Evolutionary conservation across 2,113 vertebrate genomes (phyloP), one percentile per base, ranked within the genome.

Genomic region (Prunella fulvescens): DNA sequence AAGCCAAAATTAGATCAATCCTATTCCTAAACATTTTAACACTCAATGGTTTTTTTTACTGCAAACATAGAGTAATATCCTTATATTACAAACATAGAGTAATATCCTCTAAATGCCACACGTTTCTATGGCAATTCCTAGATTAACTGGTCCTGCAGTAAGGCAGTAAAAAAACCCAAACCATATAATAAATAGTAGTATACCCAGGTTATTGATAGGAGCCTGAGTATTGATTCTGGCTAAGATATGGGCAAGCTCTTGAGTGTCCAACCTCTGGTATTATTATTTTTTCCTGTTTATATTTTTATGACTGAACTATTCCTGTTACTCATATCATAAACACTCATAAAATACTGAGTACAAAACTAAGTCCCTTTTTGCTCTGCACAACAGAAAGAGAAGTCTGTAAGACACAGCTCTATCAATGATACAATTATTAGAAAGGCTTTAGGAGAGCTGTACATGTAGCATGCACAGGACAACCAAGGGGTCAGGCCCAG

Each of bases 71-170:
- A 81, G 25, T 19, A 79, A 88, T 48, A 70, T 14, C 45, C 19
- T 80, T 65, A 28, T 4, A 58, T 1, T n/a, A n/a, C 33, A 91
- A 65, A 73, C 58, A 80, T n/a, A 6, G n/a, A 81, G 25, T 19
- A 79, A 88, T 48, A 70, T 14, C 45, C 19, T 84, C 57, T 64
- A 90, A 64, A 81, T 44, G 40, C 13, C 31, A 67, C 6, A 3
- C 11, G 85, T 86, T 89, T 91, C 88, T 86, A 76, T 48, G 65
- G 80, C 53, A 93, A 92, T 95, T 84, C 53, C 71, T 44, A 74
- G 51, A 88, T 47, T 78, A 88, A 79, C 11, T 48, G 14, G 18
- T 71, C 13, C 57, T 87, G 56, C 20, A 23, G 20, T 33, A 85
- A 78, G 15, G 19, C n/a, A 78, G 44, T 3, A 35, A 51, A 86